Base-by-base conservation (phyloP, 2,888 invertebrate species). In the Meganola albula region DNA sequence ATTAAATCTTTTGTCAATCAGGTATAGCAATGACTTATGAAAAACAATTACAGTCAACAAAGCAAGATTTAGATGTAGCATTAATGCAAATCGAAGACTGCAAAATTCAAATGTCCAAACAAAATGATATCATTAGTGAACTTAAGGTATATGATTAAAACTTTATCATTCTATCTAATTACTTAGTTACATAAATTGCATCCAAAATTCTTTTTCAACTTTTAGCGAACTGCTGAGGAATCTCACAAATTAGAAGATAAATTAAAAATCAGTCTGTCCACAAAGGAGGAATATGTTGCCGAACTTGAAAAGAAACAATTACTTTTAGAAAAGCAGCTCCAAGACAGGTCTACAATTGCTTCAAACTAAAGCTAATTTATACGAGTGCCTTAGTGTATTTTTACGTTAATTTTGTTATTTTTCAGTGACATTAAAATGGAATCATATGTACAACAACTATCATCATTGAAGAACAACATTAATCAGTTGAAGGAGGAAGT, bases 371-470 rank as follows among this genome's bases (percentile, higher is more conserved):
- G 8, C 3, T n/a, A 20, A 20, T n/a, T 3, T 2, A 20, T n/a
- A 20, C 20, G n/a, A n/a, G n/a, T n/a, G n/a, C n/a, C n/a, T n/a
- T n/a, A n/a, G n/a, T n/a, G n/a, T n/a, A n/a, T n/a, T n/a, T n/a
- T n/a, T n/a, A n/a, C n/a, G n/a, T n/a, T n/a, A 7, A 28, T 20
- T 24, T 37, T 26, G 23, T 24, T 20, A 3, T 25, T 34, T 67
- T 48, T 26, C 47, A 85, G 84, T 44, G 74, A 78, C 58, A 43
- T 25, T 3, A 78, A 82, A 60, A 71, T 77, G 66, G 57, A 51
- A 35, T 48, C 54, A 1, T 79, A 84, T 42, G 71, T 78, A 47
- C 49, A 70, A 12, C 74, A 84, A 47, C 48, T 85, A 24, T 38
- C 55, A 4, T 42, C 58, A 12, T 54, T 82, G 3, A 77, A 78